These are phyloP conservation scores for Parapristionchus giblindavisi DNA, from an alignment of 2,888 invertebrate species.

Conservation along the genomic window DNA sequence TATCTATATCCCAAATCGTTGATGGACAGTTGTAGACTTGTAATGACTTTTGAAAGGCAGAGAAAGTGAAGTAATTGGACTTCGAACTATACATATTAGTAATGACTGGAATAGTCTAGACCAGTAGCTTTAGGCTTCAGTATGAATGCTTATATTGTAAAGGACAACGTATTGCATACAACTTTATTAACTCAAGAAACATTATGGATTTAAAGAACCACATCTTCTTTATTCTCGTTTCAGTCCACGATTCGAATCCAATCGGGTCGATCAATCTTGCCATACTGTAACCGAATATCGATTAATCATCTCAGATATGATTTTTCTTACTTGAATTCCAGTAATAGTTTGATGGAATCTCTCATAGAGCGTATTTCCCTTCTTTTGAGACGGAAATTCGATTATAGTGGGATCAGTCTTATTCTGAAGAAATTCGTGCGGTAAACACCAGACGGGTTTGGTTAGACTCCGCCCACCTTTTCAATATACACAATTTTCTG, in stretches of 20 bases:
- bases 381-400: not conserved
- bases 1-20: no score
- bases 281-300: not conserved
- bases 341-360: conserved; percentile 1
- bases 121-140: no score
- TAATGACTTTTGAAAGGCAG: no score
- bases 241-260: conserved; percentile 32
- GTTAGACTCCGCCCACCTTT: not conserved
- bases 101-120: no score
- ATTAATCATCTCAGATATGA: not conserved
- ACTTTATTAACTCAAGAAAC: not conserved
- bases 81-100: no score
- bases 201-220: not conserved
- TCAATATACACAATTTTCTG: conserved; percentile 81
- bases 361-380: not conserved
- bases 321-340: not conserved
- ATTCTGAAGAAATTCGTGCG: not conserved
- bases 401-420: not conserved
- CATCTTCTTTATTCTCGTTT: no score
- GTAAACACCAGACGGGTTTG: not conserved
- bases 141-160: not conserved
- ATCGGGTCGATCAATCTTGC: conserved; percentile 18
- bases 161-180: conserved; percentile 13
- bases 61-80: no score
- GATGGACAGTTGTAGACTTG: no score